phyloP scores from a whole-genome alignment of 1,140 invertebrate genomes.

The Aleiodes sp. region DNA sequence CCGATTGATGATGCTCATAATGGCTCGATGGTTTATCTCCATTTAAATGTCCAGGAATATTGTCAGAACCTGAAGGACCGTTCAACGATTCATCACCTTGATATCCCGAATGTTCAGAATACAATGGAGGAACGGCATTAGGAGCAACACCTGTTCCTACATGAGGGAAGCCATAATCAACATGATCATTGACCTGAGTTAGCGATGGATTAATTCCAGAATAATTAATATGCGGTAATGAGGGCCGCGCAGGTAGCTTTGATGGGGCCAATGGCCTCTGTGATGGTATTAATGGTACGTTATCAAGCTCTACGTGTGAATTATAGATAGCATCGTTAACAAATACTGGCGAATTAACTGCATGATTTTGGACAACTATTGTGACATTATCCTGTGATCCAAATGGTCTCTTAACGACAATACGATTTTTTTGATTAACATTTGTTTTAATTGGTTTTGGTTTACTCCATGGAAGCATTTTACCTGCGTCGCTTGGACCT shows the following conservation, averaged over 20 bases:
- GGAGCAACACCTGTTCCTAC: neutral
- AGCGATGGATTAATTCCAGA: constrained; percentile 25
- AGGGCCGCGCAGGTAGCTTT: neutral
- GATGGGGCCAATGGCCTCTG: neutral
- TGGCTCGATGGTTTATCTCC: neutral
- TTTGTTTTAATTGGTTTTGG: constrained; percentile 46
- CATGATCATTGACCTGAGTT: neutral
- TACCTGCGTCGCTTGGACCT: neutral
- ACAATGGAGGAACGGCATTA: too few relatives aligned
- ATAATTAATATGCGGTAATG: constrained; percentile 5
- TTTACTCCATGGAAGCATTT: constrained; percentile 6
- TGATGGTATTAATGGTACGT: too few relatives aligned
- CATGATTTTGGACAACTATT: constrained; percentile 58
- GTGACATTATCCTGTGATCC: constrained; percentile 52
- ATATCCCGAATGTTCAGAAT: too few relatives aligned
- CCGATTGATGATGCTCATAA: constrained; percentile 17
- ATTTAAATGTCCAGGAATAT: neutral
- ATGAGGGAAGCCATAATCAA: neutral
- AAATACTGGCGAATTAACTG: constrained; percentile 55
- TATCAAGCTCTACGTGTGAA: constrained; percentile 39
- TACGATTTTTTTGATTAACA: constrained; percentile 56
- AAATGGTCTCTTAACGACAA: constrained; percentile 51
- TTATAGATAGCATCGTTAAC: constrained; percentile 52
- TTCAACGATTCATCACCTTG: too few relatives aligned
- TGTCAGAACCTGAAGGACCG: neutral